Percentiles rank a stretch among this genome's conserved stretches.
These are phyloP conservation scores for Ecdyonurus torrentis DNA, from an alignment of 2,888 invertebrate genomes.

Conservation along the genomic window DNA sequence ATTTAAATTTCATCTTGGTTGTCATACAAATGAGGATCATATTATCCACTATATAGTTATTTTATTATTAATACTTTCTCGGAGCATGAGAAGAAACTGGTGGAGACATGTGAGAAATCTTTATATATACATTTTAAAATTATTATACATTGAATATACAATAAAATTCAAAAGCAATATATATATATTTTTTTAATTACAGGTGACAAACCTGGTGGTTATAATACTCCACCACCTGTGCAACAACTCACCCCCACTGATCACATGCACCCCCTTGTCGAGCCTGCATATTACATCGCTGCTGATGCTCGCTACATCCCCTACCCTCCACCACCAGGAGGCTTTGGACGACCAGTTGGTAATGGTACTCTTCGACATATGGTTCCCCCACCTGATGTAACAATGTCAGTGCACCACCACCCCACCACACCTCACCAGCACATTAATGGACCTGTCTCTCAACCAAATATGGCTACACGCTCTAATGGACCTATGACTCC, in stretches of 20 bases:
- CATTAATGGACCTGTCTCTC: constrained; percentile 14
- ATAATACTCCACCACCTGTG: constrained; percentile 18
- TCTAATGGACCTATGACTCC: constrained; percentile 14
- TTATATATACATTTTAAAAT: too few relatives aligned
- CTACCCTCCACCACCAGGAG: constrained; percentile 51
- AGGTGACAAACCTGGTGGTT: constrained; percentile 16
- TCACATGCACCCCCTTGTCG: constrained; percentile 59
- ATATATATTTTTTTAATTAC: too few relatives aligned
- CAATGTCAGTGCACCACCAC: constrained; percentile 27
- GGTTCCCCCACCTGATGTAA: constrained; percentile 28
- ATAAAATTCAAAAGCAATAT: too few relatives aligned
- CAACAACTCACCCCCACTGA: constrained; percentile 47
- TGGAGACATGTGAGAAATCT: too few relatives aligned
- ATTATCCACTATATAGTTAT: too few relatives aligned
- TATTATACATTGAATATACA: too few relatives aligned
- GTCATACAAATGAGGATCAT: too few relatives aligned
- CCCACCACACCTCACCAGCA: constrained; percentile 4
- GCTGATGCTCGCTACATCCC: constrained; percentile 52
- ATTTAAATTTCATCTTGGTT: too few relatives aligned
- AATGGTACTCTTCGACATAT: constrained; percentile 13
- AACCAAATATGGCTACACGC: constrained; percentile 9
- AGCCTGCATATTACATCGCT: constrained; percentile 67
- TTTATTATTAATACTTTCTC: too few relatives aligned
- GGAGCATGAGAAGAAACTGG: too few relatives aligned
- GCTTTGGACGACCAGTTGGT: constrained; percentile 33